Percentiles rank a stretch among this genome's conserved stretches.
Conservation (phyloP, 2,113 vertebrate genomes). For the Sterrhoptilus dennistouni region DNA sequence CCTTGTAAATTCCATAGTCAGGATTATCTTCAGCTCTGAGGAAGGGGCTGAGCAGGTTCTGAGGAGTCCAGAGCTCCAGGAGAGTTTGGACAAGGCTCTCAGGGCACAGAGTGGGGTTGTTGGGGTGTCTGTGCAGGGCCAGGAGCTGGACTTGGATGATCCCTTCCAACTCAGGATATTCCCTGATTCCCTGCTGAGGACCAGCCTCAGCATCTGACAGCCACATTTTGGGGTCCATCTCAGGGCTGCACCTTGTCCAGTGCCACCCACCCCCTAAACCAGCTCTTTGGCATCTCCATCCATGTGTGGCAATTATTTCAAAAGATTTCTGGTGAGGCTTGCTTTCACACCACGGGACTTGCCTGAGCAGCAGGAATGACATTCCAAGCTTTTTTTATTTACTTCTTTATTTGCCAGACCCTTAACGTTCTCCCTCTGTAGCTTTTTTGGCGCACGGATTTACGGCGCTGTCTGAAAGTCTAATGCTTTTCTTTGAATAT, state of each 20-base stretch:
- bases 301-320: not conserved
- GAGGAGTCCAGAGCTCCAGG: not conserved
- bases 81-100: fast-evolving
- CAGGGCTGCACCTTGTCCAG: not conserved
- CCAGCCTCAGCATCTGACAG: fast-evolving
- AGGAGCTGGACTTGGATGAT: not conserved
- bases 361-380: not conserved
- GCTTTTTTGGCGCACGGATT: conserved; percentile 39
- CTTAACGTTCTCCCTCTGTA: conserved; percentile 3
- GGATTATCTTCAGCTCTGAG: not conserved
- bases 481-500: conserved; percentile 62
- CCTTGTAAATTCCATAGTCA: not conserved
- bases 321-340: not conserved
- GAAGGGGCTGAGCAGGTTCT: not conserved
- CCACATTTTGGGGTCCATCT: fast-evolving
- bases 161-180: not conserved
- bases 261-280: not conserved
- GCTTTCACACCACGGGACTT: not conserved
- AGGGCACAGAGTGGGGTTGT: too few species aligned
- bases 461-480: conserved; percentile 47
- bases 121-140: not conserved
- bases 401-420: conserved; percentile 49
- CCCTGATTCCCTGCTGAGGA: not conserved
- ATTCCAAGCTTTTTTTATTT: conserved; percentile 39
- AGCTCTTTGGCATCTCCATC: not conserved